phyloP scores from a whole-genome alignment of 2,797 vertebrate genomes.

The Rallus crepitans region DNA sequence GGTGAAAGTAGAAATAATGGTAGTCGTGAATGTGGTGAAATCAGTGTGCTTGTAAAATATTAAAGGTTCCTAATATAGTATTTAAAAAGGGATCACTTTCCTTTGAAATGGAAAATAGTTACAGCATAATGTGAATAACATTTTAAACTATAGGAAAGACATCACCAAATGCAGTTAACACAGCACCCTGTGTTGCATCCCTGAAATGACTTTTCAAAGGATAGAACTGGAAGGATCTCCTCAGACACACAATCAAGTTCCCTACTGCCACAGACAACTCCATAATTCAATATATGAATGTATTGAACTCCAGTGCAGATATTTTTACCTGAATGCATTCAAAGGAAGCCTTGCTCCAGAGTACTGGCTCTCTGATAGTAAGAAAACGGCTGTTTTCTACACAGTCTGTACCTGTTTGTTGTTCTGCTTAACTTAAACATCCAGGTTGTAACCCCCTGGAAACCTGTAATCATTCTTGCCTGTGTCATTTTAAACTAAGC shows the following conservation, averaged over 20 bases:
- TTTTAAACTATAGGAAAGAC: not conserved
- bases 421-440: not conserved
- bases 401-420: not conserved
- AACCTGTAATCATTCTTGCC: not conserved
- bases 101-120: not conserved
- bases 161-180: not conserved
- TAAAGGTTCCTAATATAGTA: not conserved
- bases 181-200: not conserved
- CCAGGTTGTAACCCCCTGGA: not conserved
- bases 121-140: not conserved
- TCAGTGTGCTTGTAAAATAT: not conserved
- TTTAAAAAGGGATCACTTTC: not conserved
- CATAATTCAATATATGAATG: not conserved
- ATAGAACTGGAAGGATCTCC: not conserved
- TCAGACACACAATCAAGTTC: not conserved
- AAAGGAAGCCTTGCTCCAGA: not conserved
- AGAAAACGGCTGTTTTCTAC: not conserved
- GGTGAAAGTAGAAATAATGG: not conserved
- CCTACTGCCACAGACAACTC: not conserved
- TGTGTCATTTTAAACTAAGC: not conserved
- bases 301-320: not conserved
- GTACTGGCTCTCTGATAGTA: not conserved
- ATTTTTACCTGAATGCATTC: not conserved
- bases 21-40: not conserved
- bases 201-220: not conserved